Base-by-base conservation (phyloP, 2,113 vertebrate species). In the Centrocercus urophasianus region DNA sequence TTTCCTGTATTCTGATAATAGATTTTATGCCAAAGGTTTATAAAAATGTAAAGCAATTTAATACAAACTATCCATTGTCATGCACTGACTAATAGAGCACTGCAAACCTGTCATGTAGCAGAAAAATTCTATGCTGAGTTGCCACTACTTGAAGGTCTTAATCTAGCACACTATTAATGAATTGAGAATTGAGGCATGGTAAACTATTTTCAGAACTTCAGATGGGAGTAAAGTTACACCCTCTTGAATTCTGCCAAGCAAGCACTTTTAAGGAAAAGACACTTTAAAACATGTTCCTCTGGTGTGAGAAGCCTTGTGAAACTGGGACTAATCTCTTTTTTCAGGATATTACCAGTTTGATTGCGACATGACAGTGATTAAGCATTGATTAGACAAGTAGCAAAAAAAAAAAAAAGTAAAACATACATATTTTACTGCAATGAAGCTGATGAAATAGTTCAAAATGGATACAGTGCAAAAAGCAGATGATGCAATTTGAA, bases 141-240 rank as follows among this genome's bases (percentile, higher is more conserved):
- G 97, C 97, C 97, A 97, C 69, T 93, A 65, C 95, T 63, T 97
- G 96, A 98, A 98, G 97, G 97, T 97, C 97, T 97, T 96, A 97
- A 76, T 97, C 95, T 93, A 94, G 95, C 65, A 54, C 19, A 43
- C 85, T 96, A 95, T 96, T 98, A 97, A 98, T 97, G 95, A 97
- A 93, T 93, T 79, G 32, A 91, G 82, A 94, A 90, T 59, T 77
- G 77, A 93, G 83, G 82, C 89, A 96, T 61, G 86, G 87, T 89
- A 94, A 97, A 96, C 90, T 97, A 90, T 95, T 95, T 96, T 97
- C 96, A 93, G 95, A 90, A 96, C 94, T 93, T 95, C 42, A 84
- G 94, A 96, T 96, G 94, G 95, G 92, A 96, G 90, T 92, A 95
- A 96, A 89, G 95, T 60, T 95, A 85, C 89, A 30, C 80, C n/a